Evolutionary conservation across 2,888 invertebrate species (phyloP).

Genomic region (Lordiphosa fenestrarum): DNA sequence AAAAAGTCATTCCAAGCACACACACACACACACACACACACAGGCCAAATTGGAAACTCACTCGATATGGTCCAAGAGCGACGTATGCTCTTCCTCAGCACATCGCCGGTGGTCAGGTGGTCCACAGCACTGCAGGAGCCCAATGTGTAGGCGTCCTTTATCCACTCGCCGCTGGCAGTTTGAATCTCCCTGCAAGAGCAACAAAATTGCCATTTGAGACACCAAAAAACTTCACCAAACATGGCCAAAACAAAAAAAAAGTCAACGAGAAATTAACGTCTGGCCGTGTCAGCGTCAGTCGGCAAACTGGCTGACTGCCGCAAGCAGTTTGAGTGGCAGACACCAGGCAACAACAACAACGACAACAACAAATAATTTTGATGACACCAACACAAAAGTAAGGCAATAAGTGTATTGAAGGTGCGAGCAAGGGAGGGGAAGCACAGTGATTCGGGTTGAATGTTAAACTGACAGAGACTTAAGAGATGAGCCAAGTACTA

Average conservation of each 20-base stretch:
- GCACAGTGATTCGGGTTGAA: neutral
- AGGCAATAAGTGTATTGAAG: slow-evolving; percentile 11
- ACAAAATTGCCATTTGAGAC: slow-evolving; percentile 75
- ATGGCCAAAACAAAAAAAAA: slow-evolving; percentile 23
- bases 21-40: too few species aligned
- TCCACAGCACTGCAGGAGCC: slow-evolving; percentile 81
- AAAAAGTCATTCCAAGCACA: neutral
- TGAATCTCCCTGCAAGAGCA: slow-evolving; percentile 85
- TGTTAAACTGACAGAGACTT: neutral
- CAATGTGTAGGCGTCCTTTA: slow-evolving; percentile 83
- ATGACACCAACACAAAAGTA: slow-evolving; percentile 26
- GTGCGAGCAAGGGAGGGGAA: neutral
- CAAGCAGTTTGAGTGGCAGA: slow-evolving; percentile 24
- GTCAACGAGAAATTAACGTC: slow-evolving; percentile 36
- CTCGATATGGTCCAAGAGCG: slow-evolving; percentile 88
- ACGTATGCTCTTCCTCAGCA: slow-evolving; percentile 85
- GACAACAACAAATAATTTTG: slow-evolving; percentile 30
- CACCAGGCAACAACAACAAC: slow-evolving; percentile 23
- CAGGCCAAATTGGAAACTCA: slow-evolving; percentile 69
- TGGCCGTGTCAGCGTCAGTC: slow-evolving; percentile 36
- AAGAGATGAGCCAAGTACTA: neutral
- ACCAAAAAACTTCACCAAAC: slow-evolving; percentile 59
- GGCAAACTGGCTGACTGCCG: slow-evolving; percentile 44
- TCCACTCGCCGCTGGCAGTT: slow-evolving; percentile 86
- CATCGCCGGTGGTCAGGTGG: slow-evolving; percentile 83